Evolutionary conservation across 2,888 invertebrate genomes (phyloP), one percentile per base, ranked within the genome.

Genomic region (Eristalis tenax): DNA sequence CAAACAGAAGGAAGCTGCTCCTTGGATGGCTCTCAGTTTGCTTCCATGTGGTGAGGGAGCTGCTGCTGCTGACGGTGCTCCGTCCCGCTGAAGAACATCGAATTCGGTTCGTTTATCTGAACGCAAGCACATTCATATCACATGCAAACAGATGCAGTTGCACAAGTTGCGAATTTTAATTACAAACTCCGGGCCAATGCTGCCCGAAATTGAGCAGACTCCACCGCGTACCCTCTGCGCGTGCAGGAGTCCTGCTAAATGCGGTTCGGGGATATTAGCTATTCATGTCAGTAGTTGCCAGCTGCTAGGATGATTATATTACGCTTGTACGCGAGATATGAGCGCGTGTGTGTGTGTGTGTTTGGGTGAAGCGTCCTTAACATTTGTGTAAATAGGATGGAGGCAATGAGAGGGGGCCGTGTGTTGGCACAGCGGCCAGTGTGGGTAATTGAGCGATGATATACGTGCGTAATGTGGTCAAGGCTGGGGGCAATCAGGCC

Each of bases 91-190:
- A 13, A n/a, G 50, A 23, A n/a, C 26, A 57, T 40, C 4, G 13
- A 15, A 18, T 18, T 22, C 40, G 40, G 32, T 26, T 74, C 63
- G 23, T 66, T 65, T 66, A 70, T 63, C 80, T 61, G 61, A 18
- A 59, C 57, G 35, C 23, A 73, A 63, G 69, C 63, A 71, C 63
- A 78, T 78, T 78, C 57, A 74, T 70, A 78, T 83, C 82, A 78
- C 83, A 86, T 43, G 86, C 69, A 70, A 82, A 40, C 77, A 74
- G 64, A 83, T 79, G 63, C 65, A 70, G 74, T 75, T 82, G 82
- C 77, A 86, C 82, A 78, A 50, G 74, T 86, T 83, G 83, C 75
- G 83, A 86, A 78, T 86, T 83, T 86, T 86, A 86, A 86, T 86
- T 86, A 83, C 83, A 65, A 78, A 83, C 70, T 75, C 74, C 32